Conservation (phyloP, 1,140 invertebrate species). For the Xylocopa sonorina region DNA sequence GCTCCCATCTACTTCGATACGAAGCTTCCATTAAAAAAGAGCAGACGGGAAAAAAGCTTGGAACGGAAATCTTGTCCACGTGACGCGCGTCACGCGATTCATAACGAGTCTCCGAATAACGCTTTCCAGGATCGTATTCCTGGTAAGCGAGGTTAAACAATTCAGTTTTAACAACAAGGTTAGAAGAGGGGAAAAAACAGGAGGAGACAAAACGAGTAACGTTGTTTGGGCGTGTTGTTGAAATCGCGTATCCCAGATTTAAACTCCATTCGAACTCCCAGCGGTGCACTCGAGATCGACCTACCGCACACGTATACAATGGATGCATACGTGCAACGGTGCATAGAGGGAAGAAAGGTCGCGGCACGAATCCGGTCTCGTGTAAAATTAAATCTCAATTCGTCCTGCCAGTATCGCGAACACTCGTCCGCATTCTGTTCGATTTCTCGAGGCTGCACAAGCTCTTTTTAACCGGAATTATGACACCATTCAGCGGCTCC, state of each 20-base stretch:
- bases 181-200: too few relatives aligned
- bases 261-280: conserved; percentile 25
- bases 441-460: neutral
- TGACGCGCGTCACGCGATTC: neutral
- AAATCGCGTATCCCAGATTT: conserved; percentile 41
- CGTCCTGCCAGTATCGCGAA: neutral
- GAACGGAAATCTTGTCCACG: neutral
- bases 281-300: conserved; percentile 1
- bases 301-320: neutral
- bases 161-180: neutral
- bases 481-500: conserved; percentile 2
- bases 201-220: too few relatives aligned
- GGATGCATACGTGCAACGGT: neutral
- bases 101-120: neutral
- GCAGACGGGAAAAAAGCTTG: too few relatives aligned
- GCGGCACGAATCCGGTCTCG: conserved; percentile 31
- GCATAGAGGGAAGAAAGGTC: conserved; percentile 23
- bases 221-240: conserved; percentile 23
- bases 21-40: neutral
- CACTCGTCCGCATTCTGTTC: neutral
- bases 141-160: conserved; percentile 10
- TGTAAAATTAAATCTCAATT: conserved; percentile 57
- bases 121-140: neutral
- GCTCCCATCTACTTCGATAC: neutral
- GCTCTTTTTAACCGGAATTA: conserved; percentile 13